Base-by-base conservation (phyloP, 2,888 invertebrate species). In the Lordiphosa fenestrarum region DNA sequence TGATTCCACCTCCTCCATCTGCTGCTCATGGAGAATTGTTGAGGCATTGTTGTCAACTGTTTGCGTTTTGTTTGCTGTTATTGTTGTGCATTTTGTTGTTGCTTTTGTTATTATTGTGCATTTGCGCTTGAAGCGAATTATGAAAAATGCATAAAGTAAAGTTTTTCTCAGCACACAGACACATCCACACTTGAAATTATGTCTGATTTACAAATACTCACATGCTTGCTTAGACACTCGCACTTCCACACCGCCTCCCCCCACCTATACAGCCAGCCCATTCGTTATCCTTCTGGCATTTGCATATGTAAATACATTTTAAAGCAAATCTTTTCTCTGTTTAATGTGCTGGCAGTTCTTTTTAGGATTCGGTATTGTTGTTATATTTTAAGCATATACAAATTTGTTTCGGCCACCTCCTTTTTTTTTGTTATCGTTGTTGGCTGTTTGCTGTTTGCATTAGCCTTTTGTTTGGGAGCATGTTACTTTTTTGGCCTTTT, bases 51-150 rank as follows among this genome's bases (percentile, higher is more conserved):
- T 75, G 76, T 75, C 64, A 65, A 15, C 72, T 64, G 66, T 61
- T 70, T 63, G 57, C 41, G 19, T 48, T 25, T 42, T 40, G 44
- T 50, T 64, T 64, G 30, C 37, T 53, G 46, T 53, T 56, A 19
- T 25, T 42, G 49, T 47, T 59, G 64, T 54, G 67, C 56, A 66
- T 61, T 62, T 61, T 35, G 51, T 53, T 52, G 59, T 39, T 69
- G 47, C 53, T 69, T 46, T 54, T 73, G 64, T 65, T 60, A 60
- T 68, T 75, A 71, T 81, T 84, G 71, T 62, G 78, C 84, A 78
- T 77, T 81, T 84, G 66, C 59, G 84, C 84, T 84, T 64, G 81
- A 71, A 73, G 78, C 71, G 73, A 71, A 66, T 69, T 84, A 76
- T 71, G 64, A 71, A 84, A 76, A 66, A 67, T 75, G 69, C 72